Base-by-base conservation (phyloP, 2,113 vertebrate species). In the Verasper variegatus region DNA sequence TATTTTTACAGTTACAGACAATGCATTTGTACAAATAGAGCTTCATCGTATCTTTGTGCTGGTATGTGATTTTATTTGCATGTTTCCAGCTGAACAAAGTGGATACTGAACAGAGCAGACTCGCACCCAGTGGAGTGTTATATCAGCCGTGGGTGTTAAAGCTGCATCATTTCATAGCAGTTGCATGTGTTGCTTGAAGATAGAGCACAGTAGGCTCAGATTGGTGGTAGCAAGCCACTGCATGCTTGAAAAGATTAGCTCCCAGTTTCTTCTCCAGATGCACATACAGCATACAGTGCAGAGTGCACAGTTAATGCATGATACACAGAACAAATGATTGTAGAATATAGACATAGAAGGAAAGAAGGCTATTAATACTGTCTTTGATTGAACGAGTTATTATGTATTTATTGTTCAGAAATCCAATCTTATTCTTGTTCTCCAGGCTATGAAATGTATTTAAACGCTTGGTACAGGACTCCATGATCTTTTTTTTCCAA, bases 231-330 rank as follows among this genome's bases (percentile, higher is more conserved):
- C 85, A 90, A 84, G 88, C 82, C 83, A 66, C 85, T 80, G 80
- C 88, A 80, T 80, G 86, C 84, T 72, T 54, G 47, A 78, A 47
- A 71, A 85, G 78, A 90, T 91, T 86, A 85, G 73, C 74, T 71
- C 72, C 56, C 47, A 47, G 51, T 74, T 78, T 83, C 63, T 78
- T 83, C 68, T 62, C 37, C 56, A 42, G 42, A 27, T 26, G 5
- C 49, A 20, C 65, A 68, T 0, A 51, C 20, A 17, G 15, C 17
- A 15, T 17, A 23, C 62, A 68, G 37, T 58, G 37, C 24, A 35
- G 21, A 64, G 23, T 58, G 37, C 24, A 27, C 20, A 64, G 23
- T 67, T 61, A 62, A 74, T 76, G 37, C 45, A 70, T 72, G 47
- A 68, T 27, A 49, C 56, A 82, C 78, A 73, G 62, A 76, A 70